Conservation (phyloP, 2,888 invertebrate species). For the Teleogryllus oceanicus region DNA sequence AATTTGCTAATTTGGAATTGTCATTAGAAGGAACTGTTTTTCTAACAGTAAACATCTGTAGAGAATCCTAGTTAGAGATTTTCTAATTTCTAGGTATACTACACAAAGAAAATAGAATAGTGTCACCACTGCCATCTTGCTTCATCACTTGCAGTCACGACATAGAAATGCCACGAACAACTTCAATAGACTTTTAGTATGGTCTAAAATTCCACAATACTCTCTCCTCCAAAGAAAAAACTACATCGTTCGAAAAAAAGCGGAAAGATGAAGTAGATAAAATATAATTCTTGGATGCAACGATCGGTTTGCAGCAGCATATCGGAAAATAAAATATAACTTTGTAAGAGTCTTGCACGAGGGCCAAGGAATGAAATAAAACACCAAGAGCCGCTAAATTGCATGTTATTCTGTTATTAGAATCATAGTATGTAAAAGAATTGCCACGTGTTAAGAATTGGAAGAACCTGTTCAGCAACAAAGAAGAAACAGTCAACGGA, state of each 20-base stretch:
- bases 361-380: background rate
- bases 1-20: slow-evolving; percentile 20
- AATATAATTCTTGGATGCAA: background rate
- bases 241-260: background rate
- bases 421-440: too few relatives aligned
- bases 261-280: background rate
- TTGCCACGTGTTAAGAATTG: too few relatives aligned
- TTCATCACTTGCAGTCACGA: slow-evolving; percentile 40
- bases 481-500: too few relatives aligned
- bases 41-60: background rate
- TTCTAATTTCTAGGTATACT: background rate
- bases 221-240: background rate
- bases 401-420: background rate
- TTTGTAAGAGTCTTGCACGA: background rate
- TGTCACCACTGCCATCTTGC: slow-evolving; percentile 57
- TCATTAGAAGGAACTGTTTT: background rate
- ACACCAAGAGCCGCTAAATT: background rate
- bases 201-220: background rate
- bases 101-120: slow-evolving; percentile 24
- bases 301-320: background rate
- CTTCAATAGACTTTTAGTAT: background rate
- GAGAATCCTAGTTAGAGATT: background rate
- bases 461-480: too few relatives aligned
- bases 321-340: background rate
- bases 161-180: slow-evolving; percentile 25